These are phyloP conservation scores for Gari tellinella DNA, from an alignment of 2,888 invertebrate genomes.

Conservation along the genomic window DNA sequence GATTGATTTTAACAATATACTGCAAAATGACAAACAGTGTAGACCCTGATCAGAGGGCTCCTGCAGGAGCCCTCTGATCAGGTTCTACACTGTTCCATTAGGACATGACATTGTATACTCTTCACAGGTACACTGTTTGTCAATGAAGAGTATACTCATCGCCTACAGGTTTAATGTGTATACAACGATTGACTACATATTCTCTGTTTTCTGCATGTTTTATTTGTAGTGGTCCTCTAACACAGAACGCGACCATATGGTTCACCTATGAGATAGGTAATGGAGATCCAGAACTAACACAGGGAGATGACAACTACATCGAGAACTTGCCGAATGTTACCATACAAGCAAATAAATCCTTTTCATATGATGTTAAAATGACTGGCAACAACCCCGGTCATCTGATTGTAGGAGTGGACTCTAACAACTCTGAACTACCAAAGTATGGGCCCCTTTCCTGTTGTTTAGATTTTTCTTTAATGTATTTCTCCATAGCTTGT, in stretches of 20 bases:
- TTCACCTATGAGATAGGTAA: constrained; percentile 76
- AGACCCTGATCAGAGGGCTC: too few relatives aligned
- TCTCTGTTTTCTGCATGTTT: background rate
- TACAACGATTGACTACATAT: too few relatives aligned
- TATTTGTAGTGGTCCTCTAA: constrained; percentile 58
- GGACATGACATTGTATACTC: too few relatives aligned
- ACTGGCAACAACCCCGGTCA: constrained; percentile 73
- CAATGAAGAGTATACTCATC: too few relatives aligned
- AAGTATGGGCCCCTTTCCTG: constrained; percentile 50
- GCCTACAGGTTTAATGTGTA: too few relatives aligned
- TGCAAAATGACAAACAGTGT: too few relatives aligned
- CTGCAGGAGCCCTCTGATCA: too few relatives aligned
- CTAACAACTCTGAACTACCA: constrained; percentile 69
- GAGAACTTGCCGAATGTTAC: constrained; percentile 63
- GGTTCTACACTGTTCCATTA: too few relatives aligned
- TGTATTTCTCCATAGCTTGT: too few relatives aligned
- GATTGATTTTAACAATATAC: too few relatives aligned
- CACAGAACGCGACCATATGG: constrained; percentile 53
- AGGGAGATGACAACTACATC: constrained; percentile 59
- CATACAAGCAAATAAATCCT: constrained; percentile 55
- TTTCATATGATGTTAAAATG: constrained; percentile 57
- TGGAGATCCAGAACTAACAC: constrained; percentile 36
- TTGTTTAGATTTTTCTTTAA: background rate
- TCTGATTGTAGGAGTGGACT: constrained; percentile 75
- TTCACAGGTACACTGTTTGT: too few relatives aligned